phyloP scores from a whole-genome alignment of 1,140 invertebrate species.

The Leptopilina clavipes region DNA sequence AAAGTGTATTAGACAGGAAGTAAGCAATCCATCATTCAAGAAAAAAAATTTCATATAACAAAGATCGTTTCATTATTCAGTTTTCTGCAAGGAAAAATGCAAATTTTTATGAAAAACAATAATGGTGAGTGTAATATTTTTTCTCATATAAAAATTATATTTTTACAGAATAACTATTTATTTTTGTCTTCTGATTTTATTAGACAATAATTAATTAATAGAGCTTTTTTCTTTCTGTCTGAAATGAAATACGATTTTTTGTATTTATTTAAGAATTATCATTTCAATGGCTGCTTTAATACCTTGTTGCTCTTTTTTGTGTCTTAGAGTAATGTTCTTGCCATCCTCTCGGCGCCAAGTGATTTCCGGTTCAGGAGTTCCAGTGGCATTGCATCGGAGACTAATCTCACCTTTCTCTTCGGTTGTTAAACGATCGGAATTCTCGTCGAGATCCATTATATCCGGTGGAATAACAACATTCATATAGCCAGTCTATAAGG shows the following conservation, averaged over 20 bases:
- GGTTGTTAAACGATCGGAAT: slow-evolving; percentile 58
- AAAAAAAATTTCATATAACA: slow-evolving; percentile 13
- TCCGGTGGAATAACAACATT: slow-evolving; percentile 89
- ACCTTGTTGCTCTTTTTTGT: slow-evolving; percentile 80
- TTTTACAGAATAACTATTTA: too few species aligned
- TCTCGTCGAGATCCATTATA: slow-evolving; percentile 78
- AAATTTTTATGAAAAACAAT: not conserved
- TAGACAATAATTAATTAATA: too few species aligned
- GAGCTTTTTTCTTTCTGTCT: too few species aligned
- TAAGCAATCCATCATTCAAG: slow-evolving; percentile 4
- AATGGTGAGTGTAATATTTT: not conserved
- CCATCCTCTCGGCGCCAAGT: slow-evolving; percentile 85
- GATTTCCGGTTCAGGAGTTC: slow-evolving; percentile 84
- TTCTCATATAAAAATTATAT: not conserved
- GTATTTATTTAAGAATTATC: not conserved
- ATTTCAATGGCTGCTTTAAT: slow-evolving; percentile 30
- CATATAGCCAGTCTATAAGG: slow-evolving; percentile 82
- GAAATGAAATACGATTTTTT: not conserved
- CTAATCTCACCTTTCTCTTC: slow-evolving; percentile 83
- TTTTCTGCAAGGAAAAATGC: not conserved
- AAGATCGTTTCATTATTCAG: not conserved
- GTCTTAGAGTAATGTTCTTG: slow-evolving; percentile 81
- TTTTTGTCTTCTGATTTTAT: too few species aligned
- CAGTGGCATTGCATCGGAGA: slow-evolving; percentile 85
- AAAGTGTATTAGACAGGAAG: slow-evolving; percentile 16